Evolutionary conservation across 2,888 invertebrate species (phyloP).

Genomic region (Eueremaeus valkanovi): DNA sequence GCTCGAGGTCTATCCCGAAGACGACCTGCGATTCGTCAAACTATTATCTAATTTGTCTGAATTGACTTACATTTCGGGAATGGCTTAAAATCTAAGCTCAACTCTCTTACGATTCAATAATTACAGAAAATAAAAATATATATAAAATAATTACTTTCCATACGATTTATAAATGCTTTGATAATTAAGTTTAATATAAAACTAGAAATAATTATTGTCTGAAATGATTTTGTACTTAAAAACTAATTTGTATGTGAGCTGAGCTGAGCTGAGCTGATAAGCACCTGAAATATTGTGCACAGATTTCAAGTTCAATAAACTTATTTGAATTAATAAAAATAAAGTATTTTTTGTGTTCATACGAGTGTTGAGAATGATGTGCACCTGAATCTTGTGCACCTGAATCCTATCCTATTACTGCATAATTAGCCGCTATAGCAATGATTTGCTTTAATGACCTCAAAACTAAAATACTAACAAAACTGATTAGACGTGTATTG

Average conservation of each 20-base stretch:
- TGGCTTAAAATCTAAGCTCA: not conserved
- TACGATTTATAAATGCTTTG: too few relatives aligned
- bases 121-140: too few relatives aligned
- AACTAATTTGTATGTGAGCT: too few relatives aligned
- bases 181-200: too few relatives aligned
- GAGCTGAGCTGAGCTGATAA: too few relatives aligned
- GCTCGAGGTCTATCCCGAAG: not conserved
- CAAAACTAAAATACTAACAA: not conserved
- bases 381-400: not conserved
- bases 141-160: too few relatives aligned
- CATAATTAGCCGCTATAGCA: slow-evolving; percentile 2
- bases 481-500: not conserved
- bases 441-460: not conserved
- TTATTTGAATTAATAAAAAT: not conserved
- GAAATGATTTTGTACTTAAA: too few relatives aligned
- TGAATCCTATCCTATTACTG: too few relatives aligned
- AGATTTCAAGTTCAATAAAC: not conserved
- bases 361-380: not conserved
- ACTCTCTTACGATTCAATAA: not conserved
- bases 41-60: not conserved
- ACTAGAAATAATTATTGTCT: too few relatives aligned
- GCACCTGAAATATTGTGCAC: not conserved
- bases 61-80: not conserved
- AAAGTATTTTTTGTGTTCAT: not conserved
- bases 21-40: not conserved